Evolutionary conservation across 2,888 invertebrate species (phyloP).

Genomic region (Cylloceria caligata): DNA sequence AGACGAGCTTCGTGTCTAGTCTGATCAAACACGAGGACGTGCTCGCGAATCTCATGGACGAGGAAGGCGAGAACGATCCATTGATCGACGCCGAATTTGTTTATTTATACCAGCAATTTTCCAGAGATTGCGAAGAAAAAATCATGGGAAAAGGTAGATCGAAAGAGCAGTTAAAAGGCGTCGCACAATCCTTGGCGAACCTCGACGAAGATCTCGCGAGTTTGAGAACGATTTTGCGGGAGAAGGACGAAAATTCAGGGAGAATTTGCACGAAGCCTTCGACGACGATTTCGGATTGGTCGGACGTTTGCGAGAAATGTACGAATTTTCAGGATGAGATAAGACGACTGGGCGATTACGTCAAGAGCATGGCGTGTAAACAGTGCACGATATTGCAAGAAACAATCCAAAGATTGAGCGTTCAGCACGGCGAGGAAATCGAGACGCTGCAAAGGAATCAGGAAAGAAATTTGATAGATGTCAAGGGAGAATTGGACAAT

Average conservation of each 20-base stretch:
- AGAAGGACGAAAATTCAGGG: constrained; percentile 55
- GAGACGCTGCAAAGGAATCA: constrained; percentile 83
- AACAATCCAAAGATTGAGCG: constrained; percentile 82
- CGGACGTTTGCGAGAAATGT: constrained; percentile 87
- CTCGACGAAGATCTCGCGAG: constrained; percentile 82
- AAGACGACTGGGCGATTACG: constrained; percentile 83
- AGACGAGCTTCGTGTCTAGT: constrained; percentile 79
- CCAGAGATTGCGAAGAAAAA: constrained; percentile 86
- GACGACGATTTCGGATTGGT: constrained; percentile 80
- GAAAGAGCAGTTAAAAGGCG: constrained; percentile 76
- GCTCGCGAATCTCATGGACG: constrained; percentile 75
- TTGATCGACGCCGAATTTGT: constrained; percentile 89
- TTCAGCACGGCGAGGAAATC: constrained; percentile 83
- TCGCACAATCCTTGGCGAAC: constrained; percentile 79
- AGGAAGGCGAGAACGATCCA: constrained; percentile 84
- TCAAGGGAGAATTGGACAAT: constrained; percentile 79
- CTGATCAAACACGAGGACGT: constrained; percentile 81
- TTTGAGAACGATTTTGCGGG: constrained; percentile 68
- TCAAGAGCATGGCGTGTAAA: constrained; percentile 83
- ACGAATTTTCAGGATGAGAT: constrained; percentile 86
- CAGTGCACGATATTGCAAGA: constrained; percentile 85
- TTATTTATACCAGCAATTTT: constrained; percentile 88
- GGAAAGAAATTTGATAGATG: constrained; percentile 85
- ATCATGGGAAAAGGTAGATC: constrained; percentile 69
- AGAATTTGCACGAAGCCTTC: constrained; percentile 35